A percentile compares a stretch with the other conserved stretches of the same genome.
Evolutionary conservation across 2,888 invertebrate genomes (phyloP).

Genomic region (Ceraclea dissimilis): DNA sequence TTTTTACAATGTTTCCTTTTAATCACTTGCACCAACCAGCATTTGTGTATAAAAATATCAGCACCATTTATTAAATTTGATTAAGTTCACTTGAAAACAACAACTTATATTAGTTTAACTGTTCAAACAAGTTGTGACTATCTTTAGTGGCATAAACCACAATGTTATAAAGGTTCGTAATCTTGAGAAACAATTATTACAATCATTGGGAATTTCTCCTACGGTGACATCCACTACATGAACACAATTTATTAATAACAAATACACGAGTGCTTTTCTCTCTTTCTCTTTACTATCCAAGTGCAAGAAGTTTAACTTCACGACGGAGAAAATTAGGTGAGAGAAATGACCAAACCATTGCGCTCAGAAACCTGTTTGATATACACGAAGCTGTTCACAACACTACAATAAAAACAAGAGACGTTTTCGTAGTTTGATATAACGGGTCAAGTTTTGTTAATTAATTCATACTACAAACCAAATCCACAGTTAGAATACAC

Average conservation of each 20-base stretch:
- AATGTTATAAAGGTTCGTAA: too few species aligned
- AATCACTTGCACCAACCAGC: constrained; percentile 1
- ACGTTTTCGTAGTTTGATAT: not conserved
- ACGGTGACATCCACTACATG: too few species aligned
- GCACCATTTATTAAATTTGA: not conserved
- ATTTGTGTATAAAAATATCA: not conserved
- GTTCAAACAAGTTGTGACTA: too few species aligned
- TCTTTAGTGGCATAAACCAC: too few species aligned
- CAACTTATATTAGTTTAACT: too few species aligned
- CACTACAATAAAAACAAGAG: not conserved
- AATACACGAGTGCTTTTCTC: too few species aligned
- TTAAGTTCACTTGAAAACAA: too few species aligned
- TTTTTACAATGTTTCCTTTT: not conserved
- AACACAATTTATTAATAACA: too few species aligned
- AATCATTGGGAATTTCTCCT: too few species aligned
- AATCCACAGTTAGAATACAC: too few species aligned
- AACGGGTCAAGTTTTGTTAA: not conserved
- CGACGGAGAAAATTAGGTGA: constrained; percentile 7
- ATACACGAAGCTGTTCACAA: not conserved
- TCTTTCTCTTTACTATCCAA: not conserved
- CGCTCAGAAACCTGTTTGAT: constrained; percentile 7
- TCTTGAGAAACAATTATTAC: too few species aligned
- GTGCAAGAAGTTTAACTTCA: not conserved
- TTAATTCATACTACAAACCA: too few species aligned
- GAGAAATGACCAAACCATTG: constrained; percentile 6